Base-by-base conservation (phyloP, 2,888 invertebrate species). In the Dione vanillae region DNA sequence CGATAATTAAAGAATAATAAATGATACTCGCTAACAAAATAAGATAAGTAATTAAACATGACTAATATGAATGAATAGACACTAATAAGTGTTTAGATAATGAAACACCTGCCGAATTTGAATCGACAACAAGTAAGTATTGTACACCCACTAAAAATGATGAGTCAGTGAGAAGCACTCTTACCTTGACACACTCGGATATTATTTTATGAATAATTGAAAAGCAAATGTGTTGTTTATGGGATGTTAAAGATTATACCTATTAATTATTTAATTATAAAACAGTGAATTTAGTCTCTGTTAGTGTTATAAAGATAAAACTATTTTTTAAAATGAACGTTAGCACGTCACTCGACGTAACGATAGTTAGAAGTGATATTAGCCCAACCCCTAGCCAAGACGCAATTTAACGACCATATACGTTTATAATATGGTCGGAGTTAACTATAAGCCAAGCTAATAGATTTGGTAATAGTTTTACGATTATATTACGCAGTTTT, bases 51-150 rank as follows among this genome's bases (percentile, higher is more conserved):
- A 67, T 65, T 35, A 65, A 43, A 52, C 45, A 67, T 65, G 27
- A 27, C 27, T 27, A 27, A 27, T 27, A 27, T 27, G 27, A 27
- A 27, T 27, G 65, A 71, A 74, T 65, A 72, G 52, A 16, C 69
- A 9, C 47, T 65, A 75, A 74, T 77, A 47, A 65, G 62, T 70
- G 71, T 68, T 71, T 62, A 40, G 73, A 69, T 75, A 70, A 74
- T 72, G 67, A 71, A 73, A 78, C 78, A 79, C 78, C 77, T 78
- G 79, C 73, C 69, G 65, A 78, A 77, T 75, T 74, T 65, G 65
- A 59, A 65, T 72, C 72, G 67, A 76, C 77, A 11, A 11, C 16
- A n/a, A 77, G 75, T 74, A 69, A 59, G 74, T 59, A 74, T 77
- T 76, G 74, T 67, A 54, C 45, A 70, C 82, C 80, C 74, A 80